Evolutionary conservation across 2,113 vertebrate species (phyloP), one percentile per base, ranked within the genome.

Genomic region (Gallinago paraguaiae): DNA sequence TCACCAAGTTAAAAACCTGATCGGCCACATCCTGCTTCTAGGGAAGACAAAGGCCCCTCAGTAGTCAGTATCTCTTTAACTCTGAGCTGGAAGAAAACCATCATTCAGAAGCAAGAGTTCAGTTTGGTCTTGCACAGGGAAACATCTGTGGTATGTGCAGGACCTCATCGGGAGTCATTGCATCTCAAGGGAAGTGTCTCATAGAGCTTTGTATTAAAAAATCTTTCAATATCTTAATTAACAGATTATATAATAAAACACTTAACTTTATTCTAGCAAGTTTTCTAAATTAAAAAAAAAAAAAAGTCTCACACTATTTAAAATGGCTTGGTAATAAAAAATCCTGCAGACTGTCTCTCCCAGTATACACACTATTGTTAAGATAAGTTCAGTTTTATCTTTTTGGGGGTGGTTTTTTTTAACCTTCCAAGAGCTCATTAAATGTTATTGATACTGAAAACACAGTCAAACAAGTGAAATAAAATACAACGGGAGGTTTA

Each of bases 211-310:
- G 11, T 27, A 24, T 56, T 86, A 65, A 65, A 77, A 57, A 64
- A 57, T 85, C 37, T 80, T 88, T 63, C 78, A 11, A 45, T 51
- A 65, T 69, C 69, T 91, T 85, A 83, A 92, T 77, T 85, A 86
- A 75, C 51, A 92, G 56, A 84, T 77, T 41, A 94, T 96, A 86
- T 72, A 86, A 71, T 75, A 56, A 59, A 88, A n/a, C 45, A 74
- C 16, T 83, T 91, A 6, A 35, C 86, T 95, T 95, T 79, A 89
- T 75, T 88, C 61, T 31, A 50, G n/a, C 10, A 61, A 71, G 17
- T 43, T 78, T 76, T 85, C 20, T 69, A 25, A 64, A 35, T 11
- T 6, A 20, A 46, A 82, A 45, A 43, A 54, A 39, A 6, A 59
- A 53, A 37, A 51, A 35, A 24, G 2, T 22, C 46, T 43, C 11